These are phyloP conservation scores for Micropoecilia bifurca DNA, from an alignment of 2,797 vertebrate species.

Conservation along the genomic window DNA sequence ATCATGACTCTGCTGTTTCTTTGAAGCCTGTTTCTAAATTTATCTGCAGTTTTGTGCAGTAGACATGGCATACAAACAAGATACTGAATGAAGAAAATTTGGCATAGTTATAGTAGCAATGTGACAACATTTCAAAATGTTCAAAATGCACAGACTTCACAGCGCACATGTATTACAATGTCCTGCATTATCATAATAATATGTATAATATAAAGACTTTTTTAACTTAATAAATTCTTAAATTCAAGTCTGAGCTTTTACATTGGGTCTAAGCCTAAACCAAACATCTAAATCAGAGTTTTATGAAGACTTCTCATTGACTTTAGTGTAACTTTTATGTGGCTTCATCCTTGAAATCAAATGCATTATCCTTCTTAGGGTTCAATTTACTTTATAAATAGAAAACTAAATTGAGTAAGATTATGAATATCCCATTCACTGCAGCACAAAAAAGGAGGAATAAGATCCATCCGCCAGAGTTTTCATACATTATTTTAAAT, in stretches of 20 bases:
- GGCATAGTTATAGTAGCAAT: neutral
- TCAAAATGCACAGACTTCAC: neutral
- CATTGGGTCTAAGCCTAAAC: neutral
- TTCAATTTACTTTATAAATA: neutral
- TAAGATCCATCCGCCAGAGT: neutral
- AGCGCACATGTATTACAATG: no score
- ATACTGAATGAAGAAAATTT: neutral
- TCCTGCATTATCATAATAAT: no score
- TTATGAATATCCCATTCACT: neutral
- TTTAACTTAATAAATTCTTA: neutral
- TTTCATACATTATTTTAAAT: neutral
- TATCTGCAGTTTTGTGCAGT: neutral
- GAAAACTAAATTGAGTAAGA: neutral
- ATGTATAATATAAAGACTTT: neutral
- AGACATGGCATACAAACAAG: neutral
- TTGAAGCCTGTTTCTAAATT: conserved; percentile 17
- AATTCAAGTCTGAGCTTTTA: neutral
- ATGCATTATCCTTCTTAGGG: neutral
- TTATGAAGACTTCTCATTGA: neutral
- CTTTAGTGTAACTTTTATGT: neutral
- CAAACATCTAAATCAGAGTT: neutral
- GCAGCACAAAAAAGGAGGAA: neutral
- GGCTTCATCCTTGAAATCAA: neutral
- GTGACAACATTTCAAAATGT: neutral
- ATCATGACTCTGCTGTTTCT: conserved; percentile 15